Percentiles rank a stretch among this genome's conserved stretches.
These are phyloP conservation scores for Frankliniella fusca DNA, from an alignment of 2,888 invertebrate species.

Conservation along the genomic window DNA sequence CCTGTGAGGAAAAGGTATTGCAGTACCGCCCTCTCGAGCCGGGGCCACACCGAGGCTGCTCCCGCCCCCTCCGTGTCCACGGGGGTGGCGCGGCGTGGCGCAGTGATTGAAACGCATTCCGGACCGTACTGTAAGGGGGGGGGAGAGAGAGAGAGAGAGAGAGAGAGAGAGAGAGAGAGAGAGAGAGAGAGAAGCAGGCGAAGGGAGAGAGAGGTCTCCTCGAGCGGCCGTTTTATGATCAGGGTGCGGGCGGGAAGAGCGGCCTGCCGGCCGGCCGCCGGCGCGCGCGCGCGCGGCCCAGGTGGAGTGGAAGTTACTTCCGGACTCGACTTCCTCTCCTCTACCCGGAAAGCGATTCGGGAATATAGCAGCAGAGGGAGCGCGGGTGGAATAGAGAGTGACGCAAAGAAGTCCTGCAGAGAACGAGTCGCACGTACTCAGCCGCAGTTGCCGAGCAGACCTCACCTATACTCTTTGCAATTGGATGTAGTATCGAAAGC, in stretches of 20 bases:
- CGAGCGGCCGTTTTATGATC: background rate
- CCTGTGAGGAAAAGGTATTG: no score
- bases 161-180: background rate
- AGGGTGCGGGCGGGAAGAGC: background rate
- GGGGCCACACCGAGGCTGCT: no score
- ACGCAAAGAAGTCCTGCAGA: background rate
- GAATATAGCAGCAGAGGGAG: no score
- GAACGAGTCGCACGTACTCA: background rate
- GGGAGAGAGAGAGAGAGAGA: background rate
- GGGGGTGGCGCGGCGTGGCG: background rate
- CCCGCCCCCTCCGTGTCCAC: no score
- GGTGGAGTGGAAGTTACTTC: constrained; percentile 12
- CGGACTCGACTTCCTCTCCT: background rate
- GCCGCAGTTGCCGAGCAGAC: background rate
- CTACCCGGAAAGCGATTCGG: background rate
- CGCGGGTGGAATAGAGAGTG: no score
- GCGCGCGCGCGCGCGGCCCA: background rate
- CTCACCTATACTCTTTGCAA: no score
- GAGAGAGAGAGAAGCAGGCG: background rate
- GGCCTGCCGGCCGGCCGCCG: background rate
- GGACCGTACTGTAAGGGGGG: background rate
- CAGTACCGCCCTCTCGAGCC: no score
- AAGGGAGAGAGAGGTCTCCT: background rate
- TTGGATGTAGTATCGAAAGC: no score
- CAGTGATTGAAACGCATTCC: constrained; percentile 6